Percentiles rank a stretch among this genome's conserved stretches.
Conservation (phyloP, 2,888 invertebrate species). For the Patella caerulea region DNA sequence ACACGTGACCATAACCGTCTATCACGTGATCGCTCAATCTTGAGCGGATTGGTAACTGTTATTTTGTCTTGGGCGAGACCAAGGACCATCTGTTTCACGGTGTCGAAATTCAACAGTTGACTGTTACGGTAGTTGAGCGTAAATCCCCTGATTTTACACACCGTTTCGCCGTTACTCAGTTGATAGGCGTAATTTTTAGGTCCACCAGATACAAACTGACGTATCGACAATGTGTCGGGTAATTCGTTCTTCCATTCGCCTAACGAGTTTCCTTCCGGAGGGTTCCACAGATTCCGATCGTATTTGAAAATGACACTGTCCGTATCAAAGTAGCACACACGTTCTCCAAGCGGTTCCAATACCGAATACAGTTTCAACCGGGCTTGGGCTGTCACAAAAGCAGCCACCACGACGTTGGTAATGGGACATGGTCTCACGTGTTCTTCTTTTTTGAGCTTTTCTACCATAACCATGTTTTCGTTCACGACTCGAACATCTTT, state of each 20-base stretch:
- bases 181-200: slow-evolving; percentile 1
- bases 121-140: not conserved
- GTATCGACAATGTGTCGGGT: not conserved
- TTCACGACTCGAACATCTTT: not conserved
- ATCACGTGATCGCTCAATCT: not conserved
- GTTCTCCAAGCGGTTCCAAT: not conserved
- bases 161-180: slow-evolving; percentile 2
- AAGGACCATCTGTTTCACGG: not conserved
- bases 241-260: not conserved
- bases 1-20: not conserved
- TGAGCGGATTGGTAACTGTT: not conserved
- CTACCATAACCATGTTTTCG: not conserved
- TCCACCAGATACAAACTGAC: not conserved
- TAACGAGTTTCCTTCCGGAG: not conserved
- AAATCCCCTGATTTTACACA: not conserved
- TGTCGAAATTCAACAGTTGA: not conserved
- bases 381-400: not conserved
- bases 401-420: not conserved
- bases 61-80: not conserved
- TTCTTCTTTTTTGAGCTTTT: not conserved
- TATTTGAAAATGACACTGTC: not conserved
- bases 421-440: not conserved
- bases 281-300: not conserved
- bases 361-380: not conserved
- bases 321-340: not conserved